Base-by-base conservation (phyloP, 2,797 vertebrate species). In the Astyanax mexicanus region DNA sequence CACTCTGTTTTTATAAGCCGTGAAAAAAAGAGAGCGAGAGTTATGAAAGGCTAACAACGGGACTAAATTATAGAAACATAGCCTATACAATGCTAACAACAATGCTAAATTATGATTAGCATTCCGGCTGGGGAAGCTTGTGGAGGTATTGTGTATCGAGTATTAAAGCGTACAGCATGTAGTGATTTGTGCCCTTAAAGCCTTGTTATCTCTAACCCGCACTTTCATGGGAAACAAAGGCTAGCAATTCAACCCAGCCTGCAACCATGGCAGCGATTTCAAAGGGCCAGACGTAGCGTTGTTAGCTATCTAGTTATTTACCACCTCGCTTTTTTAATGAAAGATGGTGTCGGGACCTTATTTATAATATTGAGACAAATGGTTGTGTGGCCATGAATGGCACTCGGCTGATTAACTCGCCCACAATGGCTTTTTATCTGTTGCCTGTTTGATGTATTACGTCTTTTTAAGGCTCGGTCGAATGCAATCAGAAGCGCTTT, bases 381-480 rank as follows among this genome's bases (percentile, higher is more conserved):
- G 89, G 88, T 57, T 13, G 77, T 62, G 57, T 72, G 84, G 79
- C 87, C 79, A 82, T 87, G 88, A 90, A 88, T 93, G 89, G 87
- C 91, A 89, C 91, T 92, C 84, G 83, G 86, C 91, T 93, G 93
- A 94, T 93, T 93, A 93, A 93, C 91, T 92, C 82, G 88, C 88
- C 75, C 78, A 49, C 85, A 86, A 90, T 81, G 86, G 83, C 86
- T 88, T 92, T 93, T 92, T 93, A 93, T 94, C 92, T 92, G 87
- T 81, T 92, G 89, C 29, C 86, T 81, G 84, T 92, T 93, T 93
- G 93, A 94, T 94, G 91, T 92, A 93, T 85, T 88, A 90, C 88
- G 87, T 92, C 90, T 93, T 92, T 91, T 90, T 90, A 86, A 89
- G 86, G 86, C 84, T 79, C 79, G 88, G 91, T 94, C 88, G 89